phyloP scores from a whole-genome alignment of 2,888 invertebrate species.

The Macropis europaea region DNA sequence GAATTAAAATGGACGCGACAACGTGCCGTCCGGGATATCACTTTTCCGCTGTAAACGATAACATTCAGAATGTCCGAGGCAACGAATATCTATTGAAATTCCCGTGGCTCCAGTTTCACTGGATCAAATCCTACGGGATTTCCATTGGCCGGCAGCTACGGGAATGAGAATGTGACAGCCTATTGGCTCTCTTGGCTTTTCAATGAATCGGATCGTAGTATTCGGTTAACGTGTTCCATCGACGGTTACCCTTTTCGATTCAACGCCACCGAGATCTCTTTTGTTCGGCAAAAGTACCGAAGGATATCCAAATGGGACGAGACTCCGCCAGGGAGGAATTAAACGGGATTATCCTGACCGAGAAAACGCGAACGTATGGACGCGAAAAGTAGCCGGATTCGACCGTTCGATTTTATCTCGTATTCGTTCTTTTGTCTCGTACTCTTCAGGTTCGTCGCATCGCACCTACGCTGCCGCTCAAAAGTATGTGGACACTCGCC shows the following conservation, averaged over 20 bases:
- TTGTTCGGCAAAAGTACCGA: slow-evolving; percentile 8
- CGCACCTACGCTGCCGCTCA: too few relatives aligned
- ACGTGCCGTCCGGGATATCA: slow-evolving; percentile 27
- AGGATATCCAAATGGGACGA: slow-evolving; percentile 4
- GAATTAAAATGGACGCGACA: slow-evolving; percentile 26
- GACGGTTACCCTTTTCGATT: slow-evolving; percentile 19
- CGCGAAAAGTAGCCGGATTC: neutral
- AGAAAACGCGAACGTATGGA: neutral
- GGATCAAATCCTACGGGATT: slow-evolving; percentile 58
- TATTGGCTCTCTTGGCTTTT: slow-evolving; percentile 44
- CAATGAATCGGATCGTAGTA: slow-evolving; percentile 45
- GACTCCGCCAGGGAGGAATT: neutral
- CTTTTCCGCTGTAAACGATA: slow-evolving; percentile 43
- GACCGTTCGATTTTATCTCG: too few relatives aligned
- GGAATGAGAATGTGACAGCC: slow-evolving; percentile 52
- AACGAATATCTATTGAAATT: slow-evolving; percentile 52
- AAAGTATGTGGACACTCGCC: too few relatives aligned
- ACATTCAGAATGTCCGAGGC: slow-evolving; percentile 27
- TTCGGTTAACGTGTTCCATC: slow-evolving; percentile 50
- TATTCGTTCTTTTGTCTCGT: too few relatives aligned
- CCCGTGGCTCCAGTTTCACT: slow-evolving; percentile 53
- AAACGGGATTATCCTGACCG: neutral
- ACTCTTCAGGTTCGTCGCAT: too few relatives aligned
- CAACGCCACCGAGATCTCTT: slow-evolving; percentile 8
- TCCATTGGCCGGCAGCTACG: slow-evolving; percentile 42